Percentiles rank a stretch among this genome's conserved stretches.
Conservation (phyloP, 1,140 invertebrate species). For the Orussus abietinus region DNA sequence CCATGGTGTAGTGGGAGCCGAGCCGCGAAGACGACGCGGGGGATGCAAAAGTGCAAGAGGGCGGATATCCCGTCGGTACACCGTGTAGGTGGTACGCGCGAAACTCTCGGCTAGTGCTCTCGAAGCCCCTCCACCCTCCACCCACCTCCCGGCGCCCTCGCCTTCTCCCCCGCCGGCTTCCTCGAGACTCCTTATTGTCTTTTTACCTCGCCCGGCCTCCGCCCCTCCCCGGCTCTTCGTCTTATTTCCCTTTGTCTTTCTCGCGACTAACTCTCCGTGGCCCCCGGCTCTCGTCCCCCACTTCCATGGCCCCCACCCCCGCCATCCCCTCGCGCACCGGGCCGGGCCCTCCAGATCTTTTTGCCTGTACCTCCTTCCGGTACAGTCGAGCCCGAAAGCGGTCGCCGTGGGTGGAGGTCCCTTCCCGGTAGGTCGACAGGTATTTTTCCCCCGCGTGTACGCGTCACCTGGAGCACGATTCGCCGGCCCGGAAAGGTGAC, state of each 20-base stretch:
- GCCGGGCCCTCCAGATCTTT: constrained; percentile 22
- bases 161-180: constrained; percentile 1
- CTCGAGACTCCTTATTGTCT: constrained; percentile 19
- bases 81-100: no score
- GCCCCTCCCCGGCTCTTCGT: constrained; percentile 17
- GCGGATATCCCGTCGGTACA: no score
- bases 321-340: constrained; percentile 15
- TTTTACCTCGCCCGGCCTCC: constrained; percentile 5
- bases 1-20: no score
- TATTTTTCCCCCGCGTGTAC: no score
- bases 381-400: constrained; percentile 25
- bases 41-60: no score
- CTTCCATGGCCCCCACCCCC: constrained; percentile 20
- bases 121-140: constrained; percentile 14
- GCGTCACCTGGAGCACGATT: no score
- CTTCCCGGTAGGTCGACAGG: no score
- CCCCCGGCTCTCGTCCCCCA: neutral
- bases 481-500: no score
- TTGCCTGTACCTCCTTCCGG: constrained; percentile 26
- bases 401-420: no score
- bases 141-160: constrained; percentile 13
- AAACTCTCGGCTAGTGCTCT: constrained; percentile 13
- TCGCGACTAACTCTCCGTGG: neutral
- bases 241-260: constrained; percentile 29
- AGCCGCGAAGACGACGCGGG: no score